Conservation (phyloP, 1,140 invertebrate species). For the Scaptodrosophila lebanonensis region DNA sequence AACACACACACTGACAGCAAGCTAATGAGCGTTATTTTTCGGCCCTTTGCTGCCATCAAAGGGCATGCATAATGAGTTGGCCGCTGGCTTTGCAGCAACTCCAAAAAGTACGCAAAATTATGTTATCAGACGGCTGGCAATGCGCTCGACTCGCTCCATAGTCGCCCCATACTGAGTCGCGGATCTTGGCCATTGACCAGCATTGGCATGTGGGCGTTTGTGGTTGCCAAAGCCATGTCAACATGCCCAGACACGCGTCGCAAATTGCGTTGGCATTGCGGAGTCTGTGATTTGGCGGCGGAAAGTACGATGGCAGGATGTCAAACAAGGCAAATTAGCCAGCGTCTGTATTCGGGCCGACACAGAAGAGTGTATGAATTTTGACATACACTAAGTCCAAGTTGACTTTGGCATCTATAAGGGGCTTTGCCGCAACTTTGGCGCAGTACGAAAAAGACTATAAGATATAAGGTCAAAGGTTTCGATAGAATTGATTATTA, state of each 20-base stretch:
- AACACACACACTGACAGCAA: conserved; percentile 10
- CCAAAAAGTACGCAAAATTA: conserved; percentile 17
- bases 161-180: too few species aligned
- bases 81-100: conserved; percentile 41
- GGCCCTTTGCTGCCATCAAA: conserved; percentile 36
- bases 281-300: conserved; percentile 23
- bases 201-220: conserved; percentile 11
- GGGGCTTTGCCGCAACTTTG: too few species aligned
- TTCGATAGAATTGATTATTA: too few species aligned
- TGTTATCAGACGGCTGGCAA: conserved; percentile 8
- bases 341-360: too few species aligned
- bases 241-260: conserved; percentile 61
- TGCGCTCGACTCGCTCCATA: background rate
- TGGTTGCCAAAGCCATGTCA: conserved; percentile 57
- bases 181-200: too few species aligned
- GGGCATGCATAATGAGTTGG: conserved; percentile 64
- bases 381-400: conserved; percentile 5
- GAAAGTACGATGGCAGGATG: conserved; percentile 11
- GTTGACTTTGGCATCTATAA: too few species aligned
- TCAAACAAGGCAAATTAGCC: conserved; percentile 35
- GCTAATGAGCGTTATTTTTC: conserved; percentile 59
- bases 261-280: conserved; percentile 48
- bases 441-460: too few species aligned
- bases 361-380: too few species aligned
- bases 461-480: too few species aligned